Evolutionary conservation across 2,797 vertebrate species (phyloP).

Genomic region (Danio kyathit): DNA sequence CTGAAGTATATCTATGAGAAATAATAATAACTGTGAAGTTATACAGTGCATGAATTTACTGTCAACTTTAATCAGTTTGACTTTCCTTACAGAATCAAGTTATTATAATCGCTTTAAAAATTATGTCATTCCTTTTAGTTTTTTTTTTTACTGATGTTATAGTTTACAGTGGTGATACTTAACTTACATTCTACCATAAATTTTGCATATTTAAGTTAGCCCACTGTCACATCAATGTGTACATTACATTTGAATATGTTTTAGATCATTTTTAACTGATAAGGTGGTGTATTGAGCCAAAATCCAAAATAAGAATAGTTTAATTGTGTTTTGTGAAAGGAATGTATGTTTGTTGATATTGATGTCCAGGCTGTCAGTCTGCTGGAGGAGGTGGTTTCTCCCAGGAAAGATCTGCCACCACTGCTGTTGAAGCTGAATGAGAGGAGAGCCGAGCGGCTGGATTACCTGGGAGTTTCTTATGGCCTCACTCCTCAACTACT

Average conservation of each 20-base stretch:
- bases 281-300: no score
- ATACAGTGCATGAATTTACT: not conserved
- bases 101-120: not conserved
- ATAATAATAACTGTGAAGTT: not conserved
- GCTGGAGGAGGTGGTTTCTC: slow-evolving; percentile 91
- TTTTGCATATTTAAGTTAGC: not conserved
- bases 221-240: not conserved
- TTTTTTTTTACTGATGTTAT: no score
- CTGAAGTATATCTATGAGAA: no score
- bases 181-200: not conserved
- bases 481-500: slow-evolving; percentile 92
- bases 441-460: slow-evolving; percentile 89
- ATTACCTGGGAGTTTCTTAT: slow-evolving; percentile 96
- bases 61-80: not conserved
- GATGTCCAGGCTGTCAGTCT: slow-evolving; percentile 88
- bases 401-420: slow-evolving; percentile 92
- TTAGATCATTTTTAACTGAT: not conserved
- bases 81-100: not conserved
- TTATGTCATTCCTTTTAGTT: not conserved
- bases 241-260: not conserved
- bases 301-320: not conserved
- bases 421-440: slow-evolving; percentile 94
- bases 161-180: not conserved
- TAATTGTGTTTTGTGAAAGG: not conserved
- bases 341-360: not conserved